Conservation (phyloP, 2,888 invertebrate species). For the Phortica okadai region DNA sequence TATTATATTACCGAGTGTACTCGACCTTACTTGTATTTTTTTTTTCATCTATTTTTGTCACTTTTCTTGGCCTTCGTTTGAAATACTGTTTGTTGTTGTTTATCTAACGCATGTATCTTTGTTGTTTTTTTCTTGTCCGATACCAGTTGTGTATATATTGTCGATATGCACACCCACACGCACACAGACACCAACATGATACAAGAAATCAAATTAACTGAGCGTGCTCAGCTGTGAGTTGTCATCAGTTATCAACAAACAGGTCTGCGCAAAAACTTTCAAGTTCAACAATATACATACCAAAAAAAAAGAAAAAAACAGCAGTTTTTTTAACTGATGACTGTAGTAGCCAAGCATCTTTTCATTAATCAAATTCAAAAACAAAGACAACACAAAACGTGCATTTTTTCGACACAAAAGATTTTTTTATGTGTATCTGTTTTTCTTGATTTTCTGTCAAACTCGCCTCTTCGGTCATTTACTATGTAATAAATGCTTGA, state of each 20-base stretch:
- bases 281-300: background rate
- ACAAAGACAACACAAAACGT: no score
- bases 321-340: background rate
- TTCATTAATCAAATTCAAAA: no score
- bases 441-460: no score
- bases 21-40: no score
- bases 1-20: no score
- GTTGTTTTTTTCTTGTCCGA: background rate
- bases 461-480: no score
- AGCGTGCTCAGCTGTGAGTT: background rate
- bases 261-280: background rate
- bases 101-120: background rate
- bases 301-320: background rate
- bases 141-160: background rate
- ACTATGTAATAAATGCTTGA: no score
- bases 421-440: no score
- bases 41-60: background rate
- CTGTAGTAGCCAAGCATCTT: no score
- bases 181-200: background rate
- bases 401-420: no score
- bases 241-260: background rate
- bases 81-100: background rate
- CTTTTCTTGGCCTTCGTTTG: background rate
- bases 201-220: background rate
- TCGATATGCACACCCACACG: background rate